Base-by-base conservation (phyloP, 2,888 invertebrate genomes). In the Andrena bucephala region DNA sequence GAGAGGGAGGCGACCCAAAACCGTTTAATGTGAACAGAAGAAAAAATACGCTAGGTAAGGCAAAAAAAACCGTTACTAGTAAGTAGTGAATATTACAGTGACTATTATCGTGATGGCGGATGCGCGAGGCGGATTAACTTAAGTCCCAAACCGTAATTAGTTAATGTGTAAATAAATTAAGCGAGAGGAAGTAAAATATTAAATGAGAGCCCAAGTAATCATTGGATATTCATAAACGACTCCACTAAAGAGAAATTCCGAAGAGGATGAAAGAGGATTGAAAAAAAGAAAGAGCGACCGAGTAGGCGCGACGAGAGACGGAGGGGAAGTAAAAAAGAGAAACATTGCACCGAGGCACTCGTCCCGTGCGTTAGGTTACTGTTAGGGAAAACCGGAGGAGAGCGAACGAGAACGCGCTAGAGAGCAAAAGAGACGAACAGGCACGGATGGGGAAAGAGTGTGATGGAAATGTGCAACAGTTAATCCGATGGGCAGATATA, bases 141-240 rank as follows among this genome's bases (percentile, higher is more conserved):
- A 91, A 91, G 91, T 89, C 90, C 89, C 90, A 89, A 87, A 79
- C 5, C 92, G 91, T 91, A 91, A 89, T 90, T 90, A 90, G 85
- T 87, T 91, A 92, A 92, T 93, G 91, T 93, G 93, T 93, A 93
- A 93, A 93, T 93, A 93, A 92, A 93, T 85, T 92, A 91, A 92
- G 90, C 88, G 88, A 91, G 88, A 91, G 89, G 89, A 91, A 91
- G 90, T 92, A 91, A 92, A 91, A 86, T 88, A 92, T 90, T 90
- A 91, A 90, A 90, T 76, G 90, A 80, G 89, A 91, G 90, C 90
- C 91, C 91, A 91, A 92, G 89, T 93, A 93, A 93, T 91, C 90
- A 91, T 92, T 92, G 91, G 92, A 92, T 93, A 93, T 92, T 91
- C 91, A 91, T 92, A 91, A 85, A 91, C 86, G 89, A 91, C 85